These are phyloP conservation scores for Actinia tenebrosa DNA, from an alignment of 64 coral and sea anemone species.

Conservation along the genomic window DNA sequence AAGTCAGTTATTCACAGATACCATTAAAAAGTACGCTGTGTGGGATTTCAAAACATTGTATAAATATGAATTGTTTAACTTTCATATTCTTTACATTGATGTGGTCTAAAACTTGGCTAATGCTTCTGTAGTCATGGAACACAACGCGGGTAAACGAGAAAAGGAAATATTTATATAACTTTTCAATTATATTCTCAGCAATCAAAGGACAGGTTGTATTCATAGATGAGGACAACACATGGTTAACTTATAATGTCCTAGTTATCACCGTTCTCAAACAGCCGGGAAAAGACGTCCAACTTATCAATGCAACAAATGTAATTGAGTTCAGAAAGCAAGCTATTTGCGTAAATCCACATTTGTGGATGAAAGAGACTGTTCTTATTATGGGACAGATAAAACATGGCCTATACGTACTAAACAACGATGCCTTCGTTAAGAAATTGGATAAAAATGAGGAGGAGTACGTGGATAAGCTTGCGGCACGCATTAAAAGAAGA, in stretches of 20 bases:
- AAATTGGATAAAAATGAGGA: background rate
- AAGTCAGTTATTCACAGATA: no score
- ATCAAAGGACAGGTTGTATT: background rate
- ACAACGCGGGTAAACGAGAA: no score
- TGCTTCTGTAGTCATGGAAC: no score
- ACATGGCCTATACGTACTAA: background rate
- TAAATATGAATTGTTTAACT: no score
- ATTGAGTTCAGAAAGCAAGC: background rate
- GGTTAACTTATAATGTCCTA: background rate
- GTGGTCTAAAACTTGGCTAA: no score
- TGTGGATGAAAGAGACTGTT: background rate
- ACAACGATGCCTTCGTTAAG: background rate
- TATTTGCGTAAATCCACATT: background rate
- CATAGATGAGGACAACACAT: background rate
- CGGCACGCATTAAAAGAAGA: background rate
- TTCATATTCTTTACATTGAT: no score
- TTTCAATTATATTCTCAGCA: background rate
- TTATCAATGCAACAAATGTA: background rate
- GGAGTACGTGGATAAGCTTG: background rate
- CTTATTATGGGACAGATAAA: background rate
- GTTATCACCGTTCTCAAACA: background rate
- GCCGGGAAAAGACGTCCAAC: background rate
- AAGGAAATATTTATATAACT: background rate
- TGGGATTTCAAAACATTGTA: no score
- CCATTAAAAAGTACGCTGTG: no score